These are phyloP conservation scores for Anguilla japonica DNA, from an alignment of 2,113 vertebrate species.

Conservation along the genomic window DNA sequence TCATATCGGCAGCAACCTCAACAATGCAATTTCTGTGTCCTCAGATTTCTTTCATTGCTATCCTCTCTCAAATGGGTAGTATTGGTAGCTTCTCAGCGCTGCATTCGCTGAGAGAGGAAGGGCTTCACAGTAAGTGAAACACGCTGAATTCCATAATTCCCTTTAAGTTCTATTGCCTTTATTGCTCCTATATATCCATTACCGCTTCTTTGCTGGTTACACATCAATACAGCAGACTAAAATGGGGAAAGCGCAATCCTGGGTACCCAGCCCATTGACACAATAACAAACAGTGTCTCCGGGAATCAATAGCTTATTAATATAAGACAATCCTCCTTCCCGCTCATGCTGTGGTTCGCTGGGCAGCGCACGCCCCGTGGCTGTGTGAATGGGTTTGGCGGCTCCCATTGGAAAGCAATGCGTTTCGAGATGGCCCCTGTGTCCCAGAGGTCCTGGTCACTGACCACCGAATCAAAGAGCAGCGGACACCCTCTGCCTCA, in stretches of 20 bases:
- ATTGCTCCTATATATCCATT: slow-evolving; percentile 71
- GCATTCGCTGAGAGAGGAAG: slow-evolving; percentile 51
- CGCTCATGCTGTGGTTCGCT: slow-evolving; percentile 55
- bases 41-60: slow-evolving; percentile 54
- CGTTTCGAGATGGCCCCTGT: neutral
- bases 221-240: slow-evolving; percentile 65
- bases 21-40: slow-evolving; percentile 62
- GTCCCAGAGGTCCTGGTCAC: slow-evolving; percentile 57
- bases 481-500: slow-evolving; percentile 21
- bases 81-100: slow-evolving; percentile 49
- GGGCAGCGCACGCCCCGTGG: slow-evolving; percentile 55
- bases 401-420: slow-evolving; percentile 49
- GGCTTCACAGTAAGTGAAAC: slow-evolving; percentile 56
- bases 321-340: slow-evolving; percentile 63
- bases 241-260: slow-evolving; percentile 42
- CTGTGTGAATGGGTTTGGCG: slow-evolving; percentile 61
- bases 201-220: slow-evolving; percentile 65
- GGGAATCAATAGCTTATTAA: slow-evolving; percentile 74
- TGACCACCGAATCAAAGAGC: slow-evolving; percentile 54
- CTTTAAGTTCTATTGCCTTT: slow-evolving; percentile 56
- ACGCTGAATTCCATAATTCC: slow-evolving; percentile 54
- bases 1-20: slow-evolving; percentile 64
- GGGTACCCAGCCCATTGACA: slow-evolving; percentile 63
- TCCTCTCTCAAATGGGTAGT: slow-evolving; percentile 43
- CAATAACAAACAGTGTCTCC: slow-evolving; percentile 60